These are phyloP conservation scores for Pharmacophagus antenor DNA, from an alignment of 2,888 invertebrate genomes.

Conservation along the genomic window DNA sequence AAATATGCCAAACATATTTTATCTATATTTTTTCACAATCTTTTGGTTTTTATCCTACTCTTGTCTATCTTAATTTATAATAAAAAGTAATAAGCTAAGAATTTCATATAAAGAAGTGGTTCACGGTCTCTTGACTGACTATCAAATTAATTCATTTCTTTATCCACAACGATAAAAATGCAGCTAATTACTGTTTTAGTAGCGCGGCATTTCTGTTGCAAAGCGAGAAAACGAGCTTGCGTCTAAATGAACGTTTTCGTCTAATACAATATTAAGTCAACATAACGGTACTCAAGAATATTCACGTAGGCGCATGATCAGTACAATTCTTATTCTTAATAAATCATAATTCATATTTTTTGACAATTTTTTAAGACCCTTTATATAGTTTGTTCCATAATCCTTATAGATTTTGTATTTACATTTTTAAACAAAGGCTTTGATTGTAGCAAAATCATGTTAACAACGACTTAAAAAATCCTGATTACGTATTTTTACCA, in stretches of 20 bases:
- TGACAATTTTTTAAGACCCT: neutral
- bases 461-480: too few relatives aligned
- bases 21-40: neutral
- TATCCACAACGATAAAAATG: conserved; percentile 52
- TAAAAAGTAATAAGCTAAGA: neutral
- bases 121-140: conserved; percentile 56
- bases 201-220: conserved; percentile 41
- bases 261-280: conserved; percentile 36
- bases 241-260: conserved; percentile 43
- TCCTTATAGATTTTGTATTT: too few relatives aligned
- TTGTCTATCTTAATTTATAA: neutral
- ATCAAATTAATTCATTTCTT: conserved; percentile 53
- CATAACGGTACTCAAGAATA: conserved; percentile 28
- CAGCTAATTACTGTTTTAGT: conserved; percentile 55
- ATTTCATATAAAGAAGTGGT: conserved; percentile 40
- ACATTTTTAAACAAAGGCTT: too few relatives aligned
- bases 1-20: conserved; percentile 34
- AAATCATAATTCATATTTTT: too few relatives aligned
- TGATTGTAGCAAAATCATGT: too few relatives aligned
- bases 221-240: conserved; percentile 30
- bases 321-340: neutral
- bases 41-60: neutral
- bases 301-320: conserved; percentile 7
- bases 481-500: too few relatives aligned
- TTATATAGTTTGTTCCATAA: too few relatives aligned